Percentiles rank a stretch among this genome's conserved stretches.
phyloP scores from a whole-genome alignment of 2,797 vertebrate genomes.

The Lagocephalus sceleratus region DNA sequence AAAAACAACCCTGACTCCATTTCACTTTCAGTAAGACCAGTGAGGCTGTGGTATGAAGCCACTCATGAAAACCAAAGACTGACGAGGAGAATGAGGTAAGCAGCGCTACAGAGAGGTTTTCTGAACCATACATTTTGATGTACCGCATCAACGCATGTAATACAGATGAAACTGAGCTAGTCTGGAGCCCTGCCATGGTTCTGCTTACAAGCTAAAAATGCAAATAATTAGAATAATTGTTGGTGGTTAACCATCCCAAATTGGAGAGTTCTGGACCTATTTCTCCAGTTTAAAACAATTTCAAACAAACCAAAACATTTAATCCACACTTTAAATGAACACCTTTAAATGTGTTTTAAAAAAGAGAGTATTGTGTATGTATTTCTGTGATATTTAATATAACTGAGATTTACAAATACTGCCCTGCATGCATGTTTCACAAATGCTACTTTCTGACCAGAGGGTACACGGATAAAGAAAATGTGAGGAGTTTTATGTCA shows the following conservation, averaged over 20 bases:
- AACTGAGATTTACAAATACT: conserved; percentile 15
- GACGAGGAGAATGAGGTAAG: neutral
- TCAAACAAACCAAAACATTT: too few relatives aligned
- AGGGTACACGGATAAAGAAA: conserved; percentile 21
- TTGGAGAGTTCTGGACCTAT: too few relatives aligned
- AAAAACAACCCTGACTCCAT: neutral
- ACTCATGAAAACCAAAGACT: neutral
- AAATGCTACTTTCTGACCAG: conserved; percentile 23
- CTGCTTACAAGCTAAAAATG: neutral
- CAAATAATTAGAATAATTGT: too few relatives aligned
- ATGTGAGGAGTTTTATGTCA: conserved; percentile 23
- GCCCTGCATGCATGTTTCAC: conserved; percentile 25
- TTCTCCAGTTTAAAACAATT: too few relatives aligned
- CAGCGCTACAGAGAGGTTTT: neutral
- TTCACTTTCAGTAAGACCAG: conserved; percentile 5
- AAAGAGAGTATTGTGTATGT: too few relatives aligned
- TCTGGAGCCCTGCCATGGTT: neutral
- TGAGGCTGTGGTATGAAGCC: neutral
- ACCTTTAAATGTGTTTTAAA: too few relatives aligned
- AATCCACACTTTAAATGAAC: too few relatives aligned
- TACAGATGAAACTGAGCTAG: conserved; percentile 1
- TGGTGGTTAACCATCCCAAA: too few relatives aligned
- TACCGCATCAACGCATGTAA: neutral
- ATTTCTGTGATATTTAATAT: neutral
- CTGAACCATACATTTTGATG: neutral